Evolutionary conservation across 2,113 vertebrate genomes (phyloP).

Genomic region (Aspidoscelis tigris): DNA sequence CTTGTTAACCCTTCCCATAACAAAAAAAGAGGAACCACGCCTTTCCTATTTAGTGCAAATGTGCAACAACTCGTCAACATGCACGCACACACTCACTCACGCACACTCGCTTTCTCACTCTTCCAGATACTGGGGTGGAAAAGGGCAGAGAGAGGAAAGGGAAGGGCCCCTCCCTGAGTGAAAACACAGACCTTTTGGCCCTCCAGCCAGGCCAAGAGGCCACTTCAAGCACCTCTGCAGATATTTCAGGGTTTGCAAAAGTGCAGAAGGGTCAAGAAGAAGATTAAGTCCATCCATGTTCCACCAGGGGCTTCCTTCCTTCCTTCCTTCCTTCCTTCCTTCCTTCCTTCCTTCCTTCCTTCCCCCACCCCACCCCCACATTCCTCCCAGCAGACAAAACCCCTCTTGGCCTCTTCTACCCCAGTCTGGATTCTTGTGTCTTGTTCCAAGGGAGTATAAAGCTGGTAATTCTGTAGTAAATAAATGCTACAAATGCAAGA

Average conservation of each 20-base stretch:
- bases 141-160: neutral
- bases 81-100: neutral
- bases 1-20: constrained; percentile 75
- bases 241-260: neutral
- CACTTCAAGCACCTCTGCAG: neutral
- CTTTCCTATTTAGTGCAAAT: constrained; percentile 19
- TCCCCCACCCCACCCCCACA: too few species aligned
- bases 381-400: too few species aligned
- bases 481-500: too few species aligned
- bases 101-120: neutral
- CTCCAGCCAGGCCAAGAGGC: too few species aligned
- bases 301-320: too few species aligned
- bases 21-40: constrained; percentile 37
- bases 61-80: neutral
- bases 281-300: neutral
- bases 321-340: too few species aligned
- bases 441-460: too few species aligned
- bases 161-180: neutral
- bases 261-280: neutral
- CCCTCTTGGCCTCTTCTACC: too few species aligned
- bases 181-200: too few species aligned
- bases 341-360: too few species aligned
- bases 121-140: neutral
- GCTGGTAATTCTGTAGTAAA: too few species aligned
- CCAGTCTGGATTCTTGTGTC: too few species aligned